Evolutionary conservation across 1,140 invertebrate species (phyloP), one percentile per base, ranked within the genome.

Genomic region (Heterodera carotae): DNA sequence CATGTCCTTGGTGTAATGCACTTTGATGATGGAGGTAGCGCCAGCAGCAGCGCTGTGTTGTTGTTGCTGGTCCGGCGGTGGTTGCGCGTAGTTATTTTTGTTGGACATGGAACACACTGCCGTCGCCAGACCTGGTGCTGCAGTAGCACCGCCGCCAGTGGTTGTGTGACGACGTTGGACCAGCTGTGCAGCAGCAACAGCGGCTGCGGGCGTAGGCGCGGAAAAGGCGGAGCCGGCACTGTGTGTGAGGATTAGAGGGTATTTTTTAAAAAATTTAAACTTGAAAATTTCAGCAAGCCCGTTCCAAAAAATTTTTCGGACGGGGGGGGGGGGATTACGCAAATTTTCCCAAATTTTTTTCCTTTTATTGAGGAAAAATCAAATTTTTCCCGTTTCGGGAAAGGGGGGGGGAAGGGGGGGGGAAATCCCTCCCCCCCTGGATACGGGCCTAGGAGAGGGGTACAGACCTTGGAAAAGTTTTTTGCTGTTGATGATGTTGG

Each of bases 11-110:
- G 59, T 69, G 53, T 73, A 77, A 39, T 69, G 69, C 29, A 72
- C 69, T 75, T 77, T 77, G 39, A 77, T 77, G 3, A 77, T 75
- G 25, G 76, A 69, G 22, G 68, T 25, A 31, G 69, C 33, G 69
- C 27, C 12, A 71, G 59, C 48, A 8, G 48, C 22, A 71, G 59
- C 31, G 22, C 6, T 25, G 29, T 71, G 48, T 48, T 59, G 22
- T 33, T 48, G 15, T 43, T 71, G 48, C 69, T 71, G 59, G 25
- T 36, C 15, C 22, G 59, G 8, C 48, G 69, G 29, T 73, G 70
- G 29, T 48, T 53, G 36, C 18, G 48, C 39, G 8, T n/a, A 25
- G 43, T 48, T 71, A 25, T n/a, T n/a, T n/a, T n/a, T n/a, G n/a
- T n/a, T n/a, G n/a, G 43, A 8, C 72, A 59, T 27, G 39, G 25